A percentile compares a stretch with the other conserved stretches of the same genome.
phyloP scores from a whole-genome alignment of 2,888 invertebrate species.

The Agonopterix subpropinquella region DNA sequence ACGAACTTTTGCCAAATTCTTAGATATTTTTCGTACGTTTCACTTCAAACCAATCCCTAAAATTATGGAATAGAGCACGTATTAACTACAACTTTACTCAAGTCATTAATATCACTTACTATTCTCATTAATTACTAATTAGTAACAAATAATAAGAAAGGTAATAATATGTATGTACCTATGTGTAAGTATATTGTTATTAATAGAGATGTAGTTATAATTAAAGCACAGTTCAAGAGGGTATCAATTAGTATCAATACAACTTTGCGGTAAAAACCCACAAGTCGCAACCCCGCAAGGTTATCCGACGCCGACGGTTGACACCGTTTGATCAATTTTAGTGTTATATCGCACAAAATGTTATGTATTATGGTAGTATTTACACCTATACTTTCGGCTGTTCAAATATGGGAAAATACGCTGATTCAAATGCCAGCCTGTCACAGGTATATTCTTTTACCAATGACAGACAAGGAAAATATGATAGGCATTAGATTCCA shows the following conservation, averaged over 20 bases:
- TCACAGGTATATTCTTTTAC: background rate
- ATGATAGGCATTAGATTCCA: no score
- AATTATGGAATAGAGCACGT: no score
- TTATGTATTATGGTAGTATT: background rate
- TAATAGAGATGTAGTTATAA: background rate
- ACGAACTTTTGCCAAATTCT: no score
- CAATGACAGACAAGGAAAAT: background rate
- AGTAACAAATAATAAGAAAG: background rate
- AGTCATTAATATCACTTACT: no score
- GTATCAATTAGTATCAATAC: background rate
- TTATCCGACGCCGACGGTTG: conserved; percentile 18
- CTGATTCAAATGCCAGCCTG: background rate
- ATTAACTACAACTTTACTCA: no score
- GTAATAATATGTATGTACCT: no score
- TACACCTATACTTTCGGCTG: background rate
- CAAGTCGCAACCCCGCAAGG: conserved; percentile 3
- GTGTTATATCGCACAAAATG: background rate
- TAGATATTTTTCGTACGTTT: no score
- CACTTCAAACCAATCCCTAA: no score
- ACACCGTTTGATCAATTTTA: conserved; percentile 14
- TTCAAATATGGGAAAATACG: background rate
- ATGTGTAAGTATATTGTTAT: background rate
- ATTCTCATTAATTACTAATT: no score
- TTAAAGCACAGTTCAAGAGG: background rate
- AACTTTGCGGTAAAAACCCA: conserved; percentile 1